Conservation (phyloP, 2,888 invertebrate genomes). For the Cheilosia vernalis region DNA sequence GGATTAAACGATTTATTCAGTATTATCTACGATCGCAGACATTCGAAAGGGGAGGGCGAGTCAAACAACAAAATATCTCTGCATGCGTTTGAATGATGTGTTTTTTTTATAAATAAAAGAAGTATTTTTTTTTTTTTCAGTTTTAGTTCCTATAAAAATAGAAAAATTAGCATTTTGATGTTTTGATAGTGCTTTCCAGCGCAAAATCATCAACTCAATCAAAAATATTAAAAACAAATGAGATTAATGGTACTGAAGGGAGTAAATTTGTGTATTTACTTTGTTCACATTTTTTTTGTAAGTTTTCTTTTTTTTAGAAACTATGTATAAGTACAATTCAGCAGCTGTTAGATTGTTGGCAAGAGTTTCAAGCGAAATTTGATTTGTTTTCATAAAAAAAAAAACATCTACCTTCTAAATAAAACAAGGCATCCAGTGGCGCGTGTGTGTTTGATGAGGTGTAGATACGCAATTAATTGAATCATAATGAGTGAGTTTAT, state of each 20-base stretch:
- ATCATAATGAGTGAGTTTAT: slow-evolving; percentile 44
- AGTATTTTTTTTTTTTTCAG: background rate
- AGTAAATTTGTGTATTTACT: slow-evolving; percentile 26
- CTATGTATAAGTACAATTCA: slow-evolving; percentile 42
- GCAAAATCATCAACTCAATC: slow-evolving; percentile 26
- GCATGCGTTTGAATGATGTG: slow-evolving; percentile 65
- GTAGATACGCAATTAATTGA: slow-evolving; percentile 42
- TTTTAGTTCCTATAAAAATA: slow-evolving; percentile 72
- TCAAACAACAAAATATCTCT: slow-evolving; percentile 68
- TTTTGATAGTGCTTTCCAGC: slow-evolving; percentile 18
- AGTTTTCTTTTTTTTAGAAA: slow-evolving; percentile 47
- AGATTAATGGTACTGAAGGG: background rate
- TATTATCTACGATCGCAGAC: slow-evolving; percentile 26
- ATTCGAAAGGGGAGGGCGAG: slow-evolving; percentile 26
- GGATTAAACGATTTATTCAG: slow-evolving; percentile 22
- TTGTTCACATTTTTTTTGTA: slow-evolving; percentile 9
- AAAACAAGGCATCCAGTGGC: slow-evolving; percentile 66
- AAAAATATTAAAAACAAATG: slow-evolving; percentile 19
- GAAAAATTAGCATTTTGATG: slow-evolving; percentile 52
- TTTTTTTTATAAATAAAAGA: slow-evolving; percentile 40
- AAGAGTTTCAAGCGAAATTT: slow-evolving; percentile 41
- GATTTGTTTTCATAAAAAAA: slow-evolving; percentile 20
- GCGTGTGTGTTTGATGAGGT: slow-evolving; percentile 52
- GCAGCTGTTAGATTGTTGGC: slow-evolving; percentile 72
- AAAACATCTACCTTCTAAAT: slow-evolving; percentile 66